Evolutionary conservation across 2,113 vertebrate genomes (phyloP).

Genomic region (Malurus alboscapulatus): DNA sequence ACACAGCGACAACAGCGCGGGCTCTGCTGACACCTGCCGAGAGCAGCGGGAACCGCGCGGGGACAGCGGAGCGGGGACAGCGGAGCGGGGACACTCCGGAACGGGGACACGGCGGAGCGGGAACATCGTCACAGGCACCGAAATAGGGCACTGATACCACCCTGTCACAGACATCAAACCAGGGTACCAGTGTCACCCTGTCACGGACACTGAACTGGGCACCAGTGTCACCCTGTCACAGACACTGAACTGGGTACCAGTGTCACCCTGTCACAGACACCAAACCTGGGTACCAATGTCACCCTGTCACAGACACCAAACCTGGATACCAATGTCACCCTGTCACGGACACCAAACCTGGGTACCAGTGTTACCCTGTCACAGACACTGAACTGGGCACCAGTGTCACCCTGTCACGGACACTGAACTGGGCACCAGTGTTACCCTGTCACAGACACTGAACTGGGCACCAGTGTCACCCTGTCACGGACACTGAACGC

Average conservation of each 20-base stretch:
- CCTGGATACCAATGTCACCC: too few relatives aligned
- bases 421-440: rapidly evolving
- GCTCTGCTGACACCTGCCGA: not conserved
- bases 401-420: not conserved
- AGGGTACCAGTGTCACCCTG: too few relatives aligned
- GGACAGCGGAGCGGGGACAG: too few relatives aligned
- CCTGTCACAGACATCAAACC: not conserved
- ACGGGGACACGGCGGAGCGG: too few relatives aligned
- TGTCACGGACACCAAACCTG: too few relatives aligned
- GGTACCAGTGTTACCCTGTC: too few relatives aligned
- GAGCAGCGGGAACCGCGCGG: not conserved
- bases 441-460: not conserved
- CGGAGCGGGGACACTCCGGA: too few relatives aligned
- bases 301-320: too few relatives aligned
- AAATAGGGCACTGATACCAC: not conserved
- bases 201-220: too few relatives aligned
- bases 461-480: not conserved
- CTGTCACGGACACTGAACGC: rapidly evolving
- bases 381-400: not conserved
- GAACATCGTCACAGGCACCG: not conserved
- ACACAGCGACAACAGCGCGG: not conserved
- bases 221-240: rapidly evolving
- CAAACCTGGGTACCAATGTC: rapidly evolving
- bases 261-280: not conserved
- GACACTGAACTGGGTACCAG: rapidly evolving